Base-by-base conservation (phyloP, 2,797 vertebrate species). In the Crax fasciolata region DNA sequence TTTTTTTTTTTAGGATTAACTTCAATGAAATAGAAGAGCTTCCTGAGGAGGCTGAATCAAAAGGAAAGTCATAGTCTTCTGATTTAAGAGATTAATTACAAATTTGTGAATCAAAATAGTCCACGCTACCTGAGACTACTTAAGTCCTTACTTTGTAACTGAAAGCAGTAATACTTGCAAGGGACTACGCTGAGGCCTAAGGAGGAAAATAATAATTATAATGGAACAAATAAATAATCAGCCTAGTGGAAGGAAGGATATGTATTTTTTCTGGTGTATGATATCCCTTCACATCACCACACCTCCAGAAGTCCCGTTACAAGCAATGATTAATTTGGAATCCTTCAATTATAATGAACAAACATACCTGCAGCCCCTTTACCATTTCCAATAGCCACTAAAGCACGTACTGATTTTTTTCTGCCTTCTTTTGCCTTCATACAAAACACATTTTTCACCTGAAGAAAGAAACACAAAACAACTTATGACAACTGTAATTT, bases 361-460 rank as follows among this genome's bases (percentile, higher is more conserved):
- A 20, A 92, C 93, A 79, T 76, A 99, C 99, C 99, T 98, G 99
- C 99, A 2, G 98, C 98, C 72, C 99, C 99, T 13, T 98, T 98
- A 35, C 99, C 99, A 28, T 99, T 99, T 52, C 99, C 99, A 82
- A 99, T 98, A 4, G 96, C 99, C 2, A 99, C 99, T 91, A 99
- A 97, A 84, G 98, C 99, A 84, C 99, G 99, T 49, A 99, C 51
- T 1, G 99, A 98, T 73, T 97, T 98, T 96, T 98, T 99, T 84
- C 99, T 98, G 96, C 99, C 99, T 84, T 99, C 99, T 80, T 98
- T 99, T 66, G 98, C 99, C 1, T 99, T 99, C 99, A 99, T 99
- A 94, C 98, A 99, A 94, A 99, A 99, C 67, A 99, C 99, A 67
- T 90, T 99, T 98, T 99, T 99, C 89, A 99, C 96, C 99, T 99